These are phyloP conservation scores for Drosophila mayri DNA, from an alignment of 1,140 invertebrate species.

Conservation along the genomic window DNA sequence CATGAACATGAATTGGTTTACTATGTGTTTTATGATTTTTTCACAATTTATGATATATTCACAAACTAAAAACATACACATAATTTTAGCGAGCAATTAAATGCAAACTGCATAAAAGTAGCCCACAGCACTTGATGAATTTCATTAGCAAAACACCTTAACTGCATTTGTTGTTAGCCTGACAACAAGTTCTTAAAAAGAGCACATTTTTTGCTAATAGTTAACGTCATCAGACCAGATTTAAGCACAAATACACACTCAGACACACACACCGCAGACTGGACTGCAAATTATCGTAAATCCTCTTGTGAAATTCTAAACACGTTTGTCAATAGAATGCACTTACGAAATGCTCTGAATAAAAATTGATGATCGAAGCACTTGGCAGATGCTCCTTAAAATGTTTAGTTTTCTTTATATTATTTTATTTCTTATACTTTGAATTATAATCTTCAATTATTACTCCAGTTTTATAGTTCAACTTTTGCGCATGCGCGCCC, in stretches of 20 bases:
- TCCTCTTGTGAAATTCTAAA: conserved; percentile 70
- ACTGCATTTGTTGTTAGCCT: conserved; percentile 2
- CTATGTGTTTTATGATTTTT: neutral
- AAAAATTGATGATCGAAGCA: neutral
- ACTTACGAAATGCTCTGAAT: conserved; percentile 61
- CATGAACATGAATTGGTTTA: neutral
- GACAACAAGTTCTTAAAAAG: conserved; percentile 17
- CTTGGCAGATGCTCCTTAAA: neutral
- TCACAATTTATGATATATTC: too few species aligned
- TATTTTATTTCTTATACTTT: neutral
- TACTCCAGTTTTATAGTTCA: conserved; percentile 20
- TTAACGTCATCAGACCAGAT: conserved; percentile 36
- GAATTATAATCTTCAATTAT: neutral
- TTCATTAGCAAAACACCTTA: conserved; percentile 2
- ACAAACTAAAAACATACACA: neutral
- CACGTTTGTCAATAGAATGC: conserved; percentile 68
- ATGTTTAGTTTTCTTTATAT: neutral
- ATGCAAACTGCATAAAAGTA: neutral
- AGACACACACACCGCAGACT: conserved; percentile 13
- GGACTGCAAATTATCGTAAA: conserved; percentile 1
- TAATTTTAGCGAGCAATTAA: neutral
- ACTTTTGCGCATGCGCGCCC: conserved; percentile 70
- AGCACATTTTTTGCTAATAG: neutral
- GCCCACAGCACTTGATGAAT: conserved; percentile 15
- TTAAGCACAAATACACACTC: conserved; percentile 1